A percentile compares a stretch with the other conserved stretches of the same genome.
phyloP scores from a whole-genome alignment of 2,888 invertebrate species.

The Globia sparganii region DNA sequence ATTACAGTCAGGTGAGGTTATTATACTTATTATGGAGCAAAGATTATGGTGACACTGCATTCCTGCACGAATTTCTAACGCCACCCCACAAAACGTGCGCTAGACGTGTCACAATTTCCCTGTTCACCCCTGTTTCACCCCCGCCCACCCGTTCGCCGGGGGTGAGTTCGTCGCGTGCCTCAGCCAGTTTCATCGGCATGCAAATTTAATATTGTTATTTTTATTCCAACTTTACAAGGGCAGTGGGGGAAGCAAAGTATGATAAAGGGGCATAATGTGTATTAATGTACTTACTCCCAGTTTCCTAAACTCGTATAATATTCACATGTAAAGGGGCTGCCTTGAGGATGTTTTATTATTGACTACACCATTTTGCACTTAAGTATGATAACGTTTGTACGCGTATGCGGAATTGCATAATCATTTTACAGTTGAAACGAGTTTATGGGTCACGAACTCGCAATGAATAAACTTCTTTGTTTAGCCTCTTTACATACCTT shows the following conservation, averaged over 20 bases:
- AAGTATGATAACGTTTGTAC: slow-evolving; percentile 53
- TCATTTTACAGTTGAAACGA: slow-evolving; percentile 52
- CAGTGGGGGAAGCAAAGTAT: slow-evolving; percentile 84
- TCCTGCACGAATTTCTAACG: slow-evolving; percentile 81
- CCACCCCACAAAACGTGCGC: slow-evolving; percentile 73
- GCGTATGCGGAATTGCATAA: slow-evolving; percentile 52
- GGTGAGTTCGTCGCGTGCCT: slow-evolving; percentile 74
- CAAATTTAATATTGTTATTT: slow-evolving; percentile 89
- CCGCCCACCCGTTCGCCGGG: slow-evolving; percentile 40
- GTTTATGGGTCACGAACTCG: slow-evolving; percentile 53
- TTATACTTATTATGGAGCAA: slow-evolving; percentile 70
- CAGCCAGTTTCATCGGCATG: slow-evolving; percentile 81
- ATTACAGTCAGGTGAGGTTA: slow-evolving; percentile 70
- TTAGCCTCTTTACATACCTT: slow-evolving; percentile 36
- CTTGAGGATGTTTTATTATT: slow-evolving; percentile 65
- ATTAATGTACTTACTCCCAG: slow-evolving; percentile 64
- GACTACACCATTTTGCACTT: slow-evolving; percentile 67
- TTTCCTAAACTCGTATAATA: slow-evolving; percentile 67
- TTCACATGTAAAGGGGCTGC: slow-evolving; percentile 58
- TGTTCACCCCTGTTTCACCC: slow-evolving; percentile 58
- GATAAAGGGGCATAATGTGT: slow-evolving; percentile 75
- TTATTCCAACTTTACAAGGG: slow-evolving; percentile 87
- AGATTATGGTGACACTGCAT: slow-evolving; percentile 82
- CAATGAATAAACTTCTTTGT: slow-evolving; percentile 44
- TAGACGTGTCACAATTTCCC: slow-evolving; percentile 76